These are phyloP conservation scores for Xiphophorus hellerii DNA, from an alignment of 2,113 vertebrate genomes.

Conservation along the genomic window DNA sequence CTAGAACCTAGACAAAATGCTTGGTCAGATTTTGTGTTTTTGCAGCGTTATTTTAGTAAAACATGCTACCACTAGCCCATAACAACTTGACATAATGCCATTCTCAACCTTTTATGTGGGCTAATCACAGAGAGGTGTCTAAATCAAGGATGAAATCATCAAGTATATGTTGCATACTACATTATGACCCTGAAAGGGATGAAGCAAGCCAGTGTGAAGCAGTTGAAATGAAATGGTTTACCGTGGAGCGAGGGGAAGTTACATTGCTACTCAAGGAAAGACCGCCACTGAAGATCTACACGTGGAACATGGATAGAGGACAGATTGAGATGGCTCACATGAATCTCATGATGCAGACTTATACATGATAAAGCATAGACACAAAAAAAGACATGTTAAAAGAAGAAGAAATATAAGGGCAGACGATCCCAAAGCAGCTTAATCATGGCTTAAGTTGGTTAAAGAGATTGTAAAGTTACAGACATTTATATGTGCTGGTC, in stretches of 20 bases:
- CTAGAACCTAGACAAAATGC: too few relatives aligned
- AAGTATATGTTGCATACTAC: not conserved
- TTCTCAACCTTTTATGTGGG: conserved; percentile 1
- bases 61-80: not conserved
- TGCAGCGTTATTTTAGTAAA: not conserved
- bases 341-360: conserved; percentile 4
- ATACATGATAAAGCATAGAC: not conserved
- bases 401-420: not conserved
- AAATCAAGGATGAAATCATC: conserved; percentile 1
- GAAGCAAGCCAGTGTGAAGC: conserved; percentile 9
- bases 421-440: not conserved
- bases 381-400: not conserved
- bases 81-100: not conserved
- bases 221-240: conserved; percentile 80
- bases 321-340: conserved; percentile 41
- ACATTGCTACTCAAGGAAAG: conserved; percentile 84
- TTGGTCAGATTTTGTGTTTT: not conserved
- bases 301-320: conserved; percentile 71
- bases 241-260: conserved; percentile 85
- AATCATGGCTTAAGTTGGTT: not conserved
- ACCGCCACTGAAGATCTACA: conserved; percentile 87
- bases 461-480: not conserved
- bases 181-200: not conserved
- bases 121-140: not conserved
- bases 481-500: not conserved